A percentile compares a stretch with the other conserved stretches of the same genome.
Evolutionary conservation across 1,140 invertebrate genomes (phyloP).

Genomic region (Calliphora vicina): DNA sequence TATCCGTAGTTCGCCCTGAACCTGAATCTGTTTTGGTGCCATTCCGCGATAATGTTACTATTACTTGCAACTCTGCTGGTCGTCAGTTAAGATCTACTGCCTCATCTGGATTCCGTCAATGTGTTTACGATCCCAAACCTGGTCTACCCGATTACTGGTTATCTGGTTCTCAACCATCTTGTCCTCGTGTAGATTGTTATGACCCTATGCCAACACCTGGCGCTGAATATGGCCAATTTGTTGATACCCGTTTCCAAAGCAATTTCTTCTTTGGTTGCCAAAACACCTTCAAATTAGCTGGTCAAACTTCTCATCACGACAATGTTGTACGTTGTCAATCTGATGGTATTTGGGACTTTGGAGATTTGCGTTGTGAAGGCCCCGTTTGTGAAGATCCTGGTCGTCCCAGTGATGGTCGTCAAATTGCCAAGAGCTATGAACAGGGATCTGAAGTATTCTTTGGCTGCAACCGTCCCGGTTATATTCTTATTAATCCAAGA

Average conservation of each 20-base stretch:
- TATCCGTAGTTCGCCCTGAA: constrained; percentile 77
- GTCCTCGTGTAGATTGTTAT: constrained; percentile 88
- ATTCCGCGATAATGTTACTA: constrained; percentile 89
- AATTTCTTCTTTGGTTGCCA: constrained; percentile 97
- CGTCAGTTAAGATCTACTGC: constrained; percentile 80
- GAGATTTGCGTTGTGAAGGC: constrained; percentile 93
- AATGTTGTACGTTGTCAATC: constrained; percentile 90
- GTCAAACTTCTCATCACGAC: constrained; percentile 89
- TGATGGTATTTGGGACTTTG: constrained; percentile 96
- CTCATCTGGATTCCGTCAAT: constrained; percentile 86
- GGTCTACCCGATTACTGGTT: constrained; percentile 92
- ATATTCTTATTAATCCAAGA: constrained; percentile 88
- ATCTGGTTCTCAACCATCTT: constrained; percentile 83
- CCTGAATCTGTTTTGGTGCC: constrained; percentile 83
- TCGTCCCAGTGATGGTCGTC: constrained; percentile 88
- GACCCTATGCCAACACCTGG: constrained; percentile 87
- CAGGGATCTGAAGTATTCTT: constrained; percentile 91
- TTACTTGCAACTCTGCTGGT: constrained; percentile 81
- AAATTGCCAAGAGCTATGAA: constrained; percentile 91
- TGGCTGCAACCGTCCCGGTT: constrained; percentile 88
- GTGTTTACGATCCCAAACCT: constrained; percentile 92
- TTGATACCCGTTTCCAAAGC: constrained; percentile 88
- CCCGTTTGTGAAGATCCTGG: constrained; percentile 96
- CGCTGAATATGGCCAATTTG: constrained; percentile 87
- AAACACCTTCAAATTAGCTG: constrained; percentile 93